Base-by-base conservation (phyloP, 1,140 invertebrate species). In the Parapsyche elsis region DNA sequence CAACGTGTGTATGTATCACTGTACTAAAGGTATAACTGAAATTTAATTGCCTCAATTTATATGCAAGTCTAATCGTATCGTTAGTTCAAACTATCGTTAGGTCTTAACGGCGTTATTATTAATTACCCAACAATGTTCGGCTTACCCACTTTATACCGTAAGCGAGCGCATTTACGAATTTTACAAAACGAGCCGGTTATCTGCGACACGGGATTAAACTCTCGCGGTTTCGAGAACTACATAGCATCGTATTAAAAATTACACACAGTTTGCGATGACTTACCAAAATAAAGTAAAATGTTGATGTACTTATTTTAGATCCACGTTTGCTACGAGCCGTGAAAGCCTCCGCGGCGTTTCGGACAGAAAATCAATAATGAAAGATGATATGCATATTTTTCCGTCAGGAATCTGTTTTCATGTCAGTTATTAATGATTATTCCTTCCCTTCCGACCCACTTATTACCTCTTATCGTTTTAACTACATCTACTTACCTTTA, bases 361-460 rank as follows among this genome's bases (percentile, higher is more conserved):
- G 9, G 49, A 75, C 73, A 24, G 14, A 75, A 57, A 75, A 75
- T 75, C 73, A 23, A 75, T 75, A 21, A 75, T 75, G 73, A 75
- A 75, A 44, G 24, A 75, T 75, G 45, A 57, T 75, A 57, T 75
- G 73, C 73, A 75, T 30, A 75, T 75, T 75, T 75, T 73, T 45
- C 24, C 46, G 45, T 75, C 21, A 30, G 49, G 30, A 75, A 75
- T 53, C 73, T 75, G 45, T 75, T 75, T 75, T 57, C 46, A 24
- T 53, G 45, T 75, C 73, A 57, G 49, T 57, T 75, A 75, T 75
- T 75, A 75, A 75, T 75, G 73, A 53, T 53, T 53, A 57, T 75
- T 75, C 73, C 53, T 75, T 24, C 24, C 23, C n/a, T 46, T 12
- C 61, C 71, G 71, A 49, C 71, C 71, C 45, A 73, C 71, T 73